Conservation (phyloP, 37 sponge, comb jelly and placozoan genomes). For the Chondrilla cf. caribensis region DNA sequence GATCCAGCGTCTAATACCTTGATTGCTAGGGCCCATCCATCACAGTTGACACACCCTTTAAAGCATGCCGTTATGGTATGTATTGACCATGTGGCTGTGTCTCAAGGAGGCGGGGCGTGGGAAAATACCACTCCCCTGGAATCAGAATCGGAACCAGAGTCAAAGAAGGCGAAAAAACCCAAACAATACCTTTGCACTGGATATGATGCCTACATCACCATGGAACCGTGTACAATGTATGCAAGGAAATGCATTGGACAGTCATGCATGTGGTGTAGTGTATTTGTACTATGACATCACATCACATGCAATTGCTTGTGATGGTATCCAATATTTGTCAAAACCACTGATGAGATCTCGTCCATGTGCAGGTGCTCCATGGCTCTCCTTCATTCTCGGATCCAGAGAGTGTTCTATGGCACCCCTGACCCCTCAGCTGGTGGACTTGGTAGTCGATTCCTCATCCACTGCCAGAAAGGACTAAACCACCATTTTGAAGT, state of each 20-base stretch:
- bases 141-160: conserved; percentile 8
- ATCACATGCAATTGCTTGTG: too few relatives aligned
- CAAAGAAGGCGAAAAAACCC: conserved; percentile 39
- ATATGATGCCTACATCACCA: conserved; percentile 76
- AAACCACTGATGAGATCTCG: background rate
- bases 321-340: too few relatives aligned
- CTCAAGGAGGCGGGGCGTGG: conserved; percentile 82
- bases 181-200: conserved; percentile 89
- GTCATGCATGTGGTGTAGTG: background rate
- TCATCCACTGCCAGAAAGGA: conserved; percentile 70
- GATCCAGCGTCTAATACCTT: conserved; percentile 47
- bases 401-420: conserved; percentile 82
- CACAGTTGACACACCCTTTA: conserved; percentile 38
- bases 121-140: background rate
- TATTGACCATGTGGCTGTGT: conserved; percentile 69
- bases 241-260: background rate
- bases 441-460: conserved; percentile 67
- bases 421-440: conserved; percentile 41
- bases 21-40: conserved; percentile 50
- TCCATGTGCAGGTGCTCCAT: conserved; percentile 82
- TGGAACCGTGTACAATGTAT: conserved; percentile 96
- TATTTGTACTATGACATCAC: too few relatives aligned
- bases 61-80: conserved; percentile 90
- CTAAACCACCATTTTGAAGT: conserved; percentile 98
- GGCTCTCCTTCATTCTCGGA: conserved; percentile 95